Evolutionary conservation across 2,797 vertebrate species (phyloP).

Genomic region (Harpagifer antarcticus): DNA sequence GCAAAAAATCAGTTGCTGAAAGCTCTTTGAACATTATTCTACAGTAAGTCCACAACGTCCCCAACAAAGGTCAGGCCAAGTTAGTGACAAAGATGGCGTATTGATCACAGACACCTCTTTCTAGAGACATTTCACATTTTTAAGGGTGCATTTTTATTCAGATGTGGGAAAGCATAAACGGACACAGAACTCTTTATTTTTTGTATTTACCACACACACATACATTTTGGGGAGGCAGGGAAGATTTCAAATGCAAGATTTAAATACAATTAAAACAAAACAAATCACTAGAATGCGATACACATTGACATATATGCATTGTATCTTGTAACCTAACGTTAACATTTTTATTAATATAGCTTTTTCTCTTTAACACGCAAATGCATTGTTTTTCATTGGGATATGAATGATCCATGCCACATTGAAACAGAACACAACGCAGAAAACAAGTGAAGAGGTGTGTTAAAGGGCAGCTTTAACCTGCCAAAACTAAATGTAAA

Average conservation of each 20-base stretch:
- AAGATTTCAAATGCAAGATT: neutral
- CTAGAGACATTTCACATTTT: neutral
- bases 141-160: neutral
- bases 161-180: neutral
- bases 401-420: neutral
- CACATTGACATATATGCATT: neutral
- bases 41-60: neutral
- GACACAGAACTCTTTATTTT: neutral
- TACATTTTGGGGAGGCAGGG: neutral
- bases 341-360: neutral
- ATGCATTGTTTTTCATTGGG: neutral
- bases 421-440: too few species aligned
- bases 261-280: neutral
- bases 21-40: neutral
- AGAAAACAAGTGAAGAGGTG: too few species aligned
- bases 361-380: neutral
- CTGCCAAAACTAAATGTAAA: too few species aligned
- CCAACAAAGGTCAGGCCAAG: neutral
- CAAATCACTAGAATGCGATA: neutral
- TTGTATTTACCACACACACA: neutral
- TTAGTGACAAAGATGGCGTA: neutral
- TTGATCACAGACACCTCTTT: neutral
- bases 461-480: too few species aligned
- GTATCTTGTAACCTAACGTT: neutral
- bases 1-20: neutral